Conservation (phyloP, 2,888 invertebrate species). For the Panzeria rudis region DNA sequence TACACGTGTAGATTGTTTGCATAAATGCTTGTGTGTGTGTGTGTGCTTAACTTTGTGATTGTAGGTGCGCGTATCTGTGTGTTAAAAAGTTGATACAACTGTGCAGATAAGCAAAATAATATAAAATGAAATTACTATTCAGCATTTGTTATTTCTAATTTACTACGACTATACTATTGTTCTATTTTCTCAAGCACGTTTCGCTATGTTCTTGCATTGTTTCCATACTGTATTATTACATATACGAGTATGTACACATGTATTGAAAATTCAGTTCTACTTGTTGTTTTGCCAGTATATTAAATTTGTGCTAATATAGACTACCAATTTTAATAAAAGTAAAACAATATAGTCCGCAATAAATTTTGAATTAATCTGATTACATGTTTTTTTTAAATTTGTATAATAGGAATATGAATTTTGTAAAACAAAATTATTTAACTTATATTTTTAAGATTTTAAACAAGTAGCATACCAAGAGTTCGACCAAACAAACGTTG, state of each 20-base stretch:
- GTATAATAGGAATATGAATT: background rate
- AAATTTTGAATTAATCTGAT: background rate
- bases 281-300: background rate
- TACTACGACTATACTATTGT: constrained; percentile 33
- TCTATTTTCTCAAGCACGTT: constrained; percentile 39
- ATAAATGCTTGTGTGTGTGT: background rate
- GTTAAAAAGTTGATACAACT: constrained; percentile 40
- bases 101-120: constrained; percentile 46
- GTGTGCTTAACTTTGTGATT: background rate
- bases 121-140: constrained; percentile 45
- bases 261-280: background rate
- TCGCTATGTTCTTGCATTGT: constrained; percentile 9
- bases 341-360: too few species aligned
- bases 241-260: too few species aligned
- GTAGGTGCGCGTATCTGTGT: background rate
- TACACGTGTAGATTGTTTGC: background rate
- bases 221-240: background rate
- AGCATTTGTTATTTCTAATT: constrained; percentile 35
- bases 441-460: background rate
- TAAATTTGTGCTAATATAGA: background rate
- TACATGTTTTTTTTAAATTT: background rate
- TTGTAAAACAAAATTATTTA: background rate
- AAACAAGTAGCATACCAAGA: background rate
- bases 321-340: background rate
- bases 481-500: constrained; percentile 17